phyloP scores from a whole-genome alignment of 2,113 vertebrate species.

The Seriola quinqueradiata region DNA sequence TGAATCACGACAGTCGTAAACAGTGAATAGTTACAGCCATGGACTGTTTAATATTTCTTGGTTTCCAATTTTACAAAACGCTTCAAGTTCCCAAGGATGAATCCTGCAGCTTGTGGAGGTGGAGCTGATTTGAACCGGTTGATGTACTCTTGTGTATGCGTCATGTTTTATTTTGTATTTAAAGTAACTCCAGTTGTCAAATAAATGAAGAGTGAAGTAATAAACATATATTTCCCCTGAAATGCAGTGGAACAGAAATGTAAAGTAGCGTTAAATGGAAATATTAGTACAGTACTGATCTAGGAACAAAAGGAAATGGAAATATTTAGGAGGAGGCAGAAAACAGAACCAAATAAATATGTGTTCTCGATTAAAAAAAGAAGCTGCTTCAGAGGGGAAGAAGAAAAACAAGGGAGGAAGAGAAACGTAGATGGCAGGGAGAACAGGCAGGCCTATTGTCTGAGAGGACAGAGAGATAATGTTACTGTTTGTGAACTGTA shows the following conservation, averaged over 20 bases:
- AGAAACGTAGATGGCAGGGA: not conserved
- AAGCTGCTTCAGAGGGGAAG: not conserved
- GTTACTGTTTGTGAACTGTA: constrained; percentile 52
- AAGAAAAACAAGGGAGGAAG: constrained; percentile 15
- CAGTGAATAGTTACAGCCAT: no score
- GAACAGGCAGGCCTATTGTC: constrained; percentile 55
- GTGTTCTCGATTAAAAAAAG: not conserved
- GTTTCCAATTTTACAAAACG: no score
- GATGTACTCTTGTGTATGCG: not conserved
- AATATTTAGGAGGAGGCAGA: not conserved
- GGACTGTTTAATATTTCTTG: no score
- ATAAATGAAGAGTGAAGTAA: no score
- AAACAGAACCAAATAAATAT: not conserved
- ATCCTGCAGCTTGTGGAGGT: no score
- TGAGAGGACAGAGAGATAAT: constrained; percentile 47
- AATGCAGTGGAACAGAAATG: no score
- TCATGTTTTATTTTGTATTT: not conserved
- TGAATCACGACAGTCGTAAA: no score
- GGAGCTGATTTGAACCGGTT: no score
- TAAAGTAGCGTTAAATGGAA: not conserved
- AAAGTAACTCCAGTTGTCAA: no score
- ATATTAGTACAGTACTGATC: not conserved
- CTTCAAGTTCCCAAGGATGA: no score
- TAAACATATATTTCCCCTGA: no score
- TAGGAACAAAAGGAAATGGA: not conserved